phyloP scores from a whole-genome alignment of 2,888 invertebrate species.

The Apeira syringaria region DNA sequence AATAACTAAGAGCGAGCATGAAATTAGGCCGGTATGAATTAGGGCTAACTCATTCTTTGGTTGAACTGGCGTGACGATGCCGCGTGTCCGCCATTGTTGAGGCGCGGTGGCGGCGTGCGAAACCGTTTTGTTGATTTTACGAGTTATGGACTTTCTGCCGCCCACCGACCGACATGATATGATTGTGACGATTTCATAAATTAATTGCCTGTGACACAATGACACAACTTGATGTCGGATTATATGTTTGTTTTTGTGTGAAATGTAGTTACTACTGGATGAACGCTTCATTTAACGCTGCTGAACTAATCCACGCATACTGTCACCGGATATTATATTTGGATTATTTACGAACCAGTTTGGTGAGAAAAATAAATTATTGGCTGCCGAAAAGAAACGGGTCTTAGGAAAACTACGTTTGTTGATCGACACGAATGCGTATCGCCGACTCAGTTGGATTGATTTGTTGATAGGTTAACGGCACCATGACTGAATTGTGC shows the following conservation, averaged over 20 bases:
- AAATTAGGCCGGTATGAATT: slow-evolving; percentile 74
- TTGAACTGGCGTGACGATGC: slow-evolving; percentile 62
- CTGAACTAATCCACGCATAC: slow-evolving; percentile 2
- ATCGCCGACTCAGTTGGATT: no score
- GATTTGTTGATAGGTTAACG: no score
- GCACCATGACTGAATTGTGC: no score
- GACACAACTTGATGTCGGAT: slow-evolving; percentile 30
- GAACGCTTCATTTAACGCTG: slow-evolving; percentile 15
- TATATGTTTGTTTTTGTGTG: slow-evolving; percentile 35
- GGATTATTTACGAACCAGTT: background rate
- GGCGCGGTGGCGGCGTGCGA: slow-evolving; percentile 58
- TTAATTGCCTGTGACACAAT: slow-evolving; percentile 58
- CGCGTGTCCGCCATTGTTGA: slow-evolving; percentile 71
- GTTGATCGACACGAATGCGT: no score
- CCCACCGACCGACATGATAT: slow-evolving; percentile 37
- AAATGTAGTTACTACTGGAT: slow-evolving; percentile 17
- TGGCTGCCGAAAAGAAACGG: no score
- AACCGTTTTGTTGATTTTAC: slow-evolving; percentile 73
- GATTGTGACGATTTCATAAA: slow-evolving; percentile 45
- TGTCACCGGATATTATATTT: background rate
- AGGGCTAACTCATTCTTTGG: slow-evolving; percentile 65
- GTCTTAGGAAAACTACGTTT: no score
- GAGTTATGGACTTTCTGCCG: slow-evolving; percentile 49
- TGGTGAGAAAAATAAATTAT: slow-evolving; percentile 15
- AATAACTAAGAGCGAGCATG: slow-evolving; percentile 75